Evolutionary conservation across 2,797 vertebrate genomes (phyloP), one percentile per base, ranked within the genome.

Genomic region (Halcyon chelicuti): DNA sequence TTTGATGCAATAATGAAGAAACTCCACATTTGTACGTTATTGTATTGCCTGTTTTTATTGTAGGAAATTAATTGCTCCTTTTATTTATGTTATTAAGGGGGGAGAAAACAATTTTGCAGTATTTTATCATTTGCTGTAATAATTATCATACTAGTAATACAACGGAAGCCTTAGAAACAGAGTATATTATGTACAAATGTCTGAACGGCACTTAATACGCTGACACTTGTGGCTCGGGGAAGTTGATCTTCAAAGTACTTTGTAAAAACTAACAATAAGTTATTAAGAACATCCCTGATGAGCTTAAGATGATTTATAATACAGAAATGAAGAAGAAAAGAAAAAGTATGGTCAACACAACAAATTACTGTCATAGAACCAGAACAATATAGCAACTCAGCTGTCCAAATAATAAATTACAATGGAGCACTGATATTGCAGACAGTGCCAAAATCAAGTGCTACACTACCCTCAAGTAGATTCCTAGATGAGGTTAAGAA

Each of bases 11-110:
- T 98, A 98, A 98, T 98, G 97, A 98, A 98, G 97, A 97, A 98
- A 98, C 97, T 98, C 98, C 96, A 97, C 96, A 98, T 98, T 97
- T 98, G 97, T 98, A 97, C 92, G 97, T 98, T 98, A 98, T 98
- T 98, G 98, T 98, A 98, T 98, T 98, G 98, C 98, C 97, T 98
- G 98, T 97, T 98, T 98, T 98, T 98, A 97, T 98, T 98, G 98
- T 98, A 97, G 97, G 97, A 98, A 98, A 98, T 98, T 98, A 98
- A 98, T 98, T 98, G 97, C 97, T 98, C 92, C 97, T 98, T 98
- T 98, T 98, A 98, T 98, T 98, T 98, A 98, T 98, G 95, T 98
- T 98, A 98, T 98, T 98, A 98, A 97, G 92, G 95, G 97, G 98
- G 95, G 97, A 94, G 94, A 93, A 97, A 97, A 95, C 96, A 96